phyloP scores from a whole-genome alignment of 2,888 invertebrate genomes.

The Thysanoteuthis rhombus region DNA sequence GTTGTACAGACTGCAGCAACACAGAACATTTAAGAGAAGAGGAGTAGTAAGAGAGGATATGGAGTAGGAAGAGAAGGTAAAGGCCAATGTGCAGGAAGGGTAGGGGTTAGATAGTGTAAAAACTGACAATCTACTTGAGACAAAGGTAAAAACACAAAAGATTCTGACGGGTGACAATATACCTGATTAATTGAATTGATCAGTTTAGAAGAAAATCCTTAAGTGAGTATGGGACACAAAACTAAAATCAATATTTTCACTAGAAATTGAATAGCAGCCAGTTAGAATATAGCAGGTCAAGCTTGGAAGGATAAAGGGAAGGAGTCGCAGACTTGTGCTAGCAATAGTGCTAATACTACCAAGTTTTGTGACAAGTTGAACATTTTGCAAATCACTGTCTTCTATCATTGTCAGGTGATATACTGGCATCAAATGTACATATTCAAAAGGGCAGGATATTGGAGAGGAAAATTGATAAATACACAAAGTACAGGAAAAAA shows the following conservation, averaged over 20 bases:
- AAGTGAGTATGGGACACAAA: background rate
- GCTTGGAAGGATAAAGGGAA: background rate
- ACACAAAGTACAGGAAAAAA: background rate
- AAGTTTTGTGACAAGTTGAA: constrained; percentile 12
- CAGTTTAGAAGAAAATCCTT: background rate
- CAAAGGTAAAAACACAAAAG: background rate
- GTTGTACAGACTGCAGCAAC: background rate
- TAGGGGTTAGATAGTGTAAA: constrained; percentile 12
- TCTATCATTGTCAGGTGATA: background rate
- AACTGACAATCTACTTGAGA: background rate
- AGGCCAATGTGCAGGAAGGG: background rate
- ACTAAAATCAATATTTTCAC: background rate
- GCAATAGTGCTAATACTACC: background rate
- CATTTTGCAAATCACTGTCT: background rate
- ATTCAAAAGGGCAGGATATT: background rate
- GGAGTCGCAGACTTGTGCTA: background rate
- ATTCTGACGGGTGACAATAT: background rate
- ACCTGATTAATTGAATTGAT: constrained; percentile 12
- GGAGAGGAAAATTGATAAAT: background rate
- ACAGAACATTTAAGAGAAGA: constrained; percentile 14
- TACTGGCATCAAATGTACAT: background rate
- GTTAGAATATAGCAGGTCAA: background rate
- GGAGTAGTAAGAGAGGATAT: background rate
- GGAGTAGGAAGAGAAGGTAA: background rate
- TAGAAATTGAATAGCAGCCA: background rate